Evolutionary conservation across 2,888 invertebrate genomes (phyloP).

Genomic region (Rhogogaster chlorosoma): DNA sequence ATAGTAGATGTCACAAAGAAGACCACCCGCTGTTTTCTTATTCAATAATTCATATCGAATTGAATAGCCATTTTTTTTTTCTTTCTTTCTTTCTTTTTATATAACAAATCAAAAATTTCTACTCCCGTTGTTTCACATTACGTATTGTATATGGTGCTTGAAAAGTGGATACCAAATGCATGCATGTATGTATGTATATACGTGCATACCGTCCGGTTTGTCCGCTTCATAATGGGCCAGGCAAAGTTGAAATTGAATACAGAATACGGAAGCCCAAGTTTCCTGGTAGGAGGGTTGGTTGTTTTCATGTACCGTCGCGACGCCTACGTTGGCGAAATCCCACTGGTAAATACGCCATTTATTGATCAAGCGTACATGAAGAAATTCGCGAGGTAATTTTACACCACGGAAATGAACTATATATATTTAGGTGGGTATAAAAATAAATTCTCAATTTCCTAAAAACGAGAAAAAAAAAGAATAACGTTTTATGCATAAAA

Average conservation of each 20-base stretch:
- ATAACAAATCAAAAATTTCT: background rate
- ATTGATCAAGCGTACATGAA: background rate
- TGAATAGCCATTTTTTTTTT: background rate
- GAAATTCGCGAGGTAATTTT: background rate
- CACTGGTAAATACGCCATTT: background rate
- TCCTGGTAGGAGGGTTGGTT: background rate
- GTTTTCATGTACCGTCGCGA: background rate
- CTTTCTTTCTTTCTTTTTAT: background rate
- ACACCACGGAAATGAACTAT: too few species aligned
- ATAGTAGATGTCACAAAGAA: background rate
- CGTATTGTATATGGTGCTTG: background rate
- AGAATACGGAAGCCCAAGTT: conserved; percentile 2
- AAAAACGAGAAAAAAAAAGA: background rate
- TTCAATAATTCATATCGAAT: background rate
- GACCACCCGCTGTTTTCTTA: background rate
- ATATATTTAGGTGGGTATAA: too few species aligned
- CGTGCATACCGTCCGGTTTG: background rate
- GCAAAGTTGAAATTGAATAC: conserved; percentile 33
- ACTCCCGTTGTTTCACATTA: background rate
- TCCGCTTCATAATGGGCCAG: background rate
- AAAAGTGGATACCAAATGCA: background rate
- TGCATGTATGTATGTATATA: background rate
- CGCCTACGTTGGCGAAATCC: background rate
- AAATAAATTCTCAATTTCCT: background rate
- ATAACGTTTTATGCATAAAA: background rate